Evolutionary conservation across 2,888 invertebrate genomes (phyloP).

Genomic region (Amiota mariae): DNA sequence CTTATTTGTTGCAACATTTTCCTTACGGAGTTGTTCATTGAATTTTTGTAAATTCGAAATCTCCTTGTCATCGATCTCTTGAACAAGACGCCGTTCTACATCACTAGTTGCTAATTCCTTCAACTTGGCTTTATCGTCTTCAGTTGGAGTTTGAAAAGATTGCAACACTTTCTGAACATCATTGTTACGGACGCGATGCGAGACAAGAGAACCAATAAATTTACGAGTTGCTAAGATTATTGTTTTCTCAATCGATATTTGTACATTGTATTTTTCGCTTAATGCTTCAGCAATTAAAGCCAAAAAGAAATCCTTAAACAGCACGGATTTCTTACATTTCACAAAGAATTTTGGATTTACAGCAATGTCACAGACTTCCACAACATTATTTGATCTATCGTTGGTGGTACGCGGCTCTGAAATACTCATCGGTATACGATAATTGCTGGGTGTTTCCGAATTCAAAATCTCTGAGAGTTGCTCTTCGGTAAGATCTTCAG

Average conservation of each 20-base stretch:
- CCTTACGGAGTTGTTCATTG: no score
- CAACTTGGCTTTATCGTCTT: conserved; percentile 50
- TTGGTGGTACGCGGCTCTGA: conserved; percentile 85
- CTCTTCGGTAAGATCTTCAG: conserved; percentile 81
- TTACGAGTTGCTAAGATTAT: conserved; percentile 83
- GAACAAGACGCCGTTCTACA: conserved; percentile 74
- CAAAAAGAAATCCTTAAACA: conserved; percentile 86
- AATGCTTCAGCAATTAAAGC: conserved; percentile 86
- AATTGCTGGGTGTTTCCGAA: conserved; percentile 81
- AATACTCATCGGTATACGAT: conserved; percentile 91
- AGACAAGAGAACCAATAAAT: conserved; percentile 82
- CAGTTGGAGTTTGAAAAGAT: conserved; percentile 55
- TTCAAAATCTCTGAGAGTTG: conserved; percentile 80
- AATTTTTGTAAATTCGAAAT: conserved; percentile 48
- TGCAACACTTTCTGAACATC: conserved; percentile 76
- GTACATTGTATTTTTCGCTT: conserved; percentile 84
- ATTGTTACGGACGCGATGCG: conserved; percentile 83
- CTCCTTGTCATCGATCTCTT: conserved; percentile 75
- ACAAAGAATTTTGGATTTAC: conserved; percentile 85
- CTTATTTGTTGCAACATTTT: conserved; percentile 45
- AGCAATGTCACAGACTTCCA: conserved; percentile 87
- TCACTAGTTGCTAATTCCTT: conserved; percentile 29
- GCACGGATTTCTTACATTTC: conserved; percentile 81
- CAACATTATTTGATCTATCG: conserved; percentile 84
- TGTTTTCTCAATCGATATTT: conserved; percentile 79